These are phyloP conservation scores for Rhopalosiphum padi DNA, from an alignment of 1,140 invertebrate genomes.

Conservation along the genomic window DNA sequence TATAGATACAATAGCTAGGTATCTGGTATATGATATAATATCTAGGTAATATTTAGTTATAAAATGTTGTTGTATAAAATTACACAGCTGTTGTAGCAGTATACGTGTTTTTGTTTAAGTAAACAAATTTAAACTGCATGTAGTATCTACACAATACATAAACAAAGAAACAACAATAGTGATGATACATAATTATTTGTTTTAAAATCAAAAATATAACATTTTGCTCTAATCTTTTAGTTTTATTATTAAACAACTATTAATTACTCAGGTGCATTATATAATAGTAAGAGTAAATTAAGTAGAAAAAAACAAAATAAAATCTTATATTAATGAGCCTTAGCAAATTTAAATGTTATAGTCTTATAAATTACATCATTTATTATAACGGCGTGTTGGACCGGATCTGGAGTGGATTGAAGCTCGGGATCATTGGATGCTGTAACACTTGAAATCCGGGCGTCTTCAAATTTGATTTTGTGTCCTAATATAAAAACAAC, in stretches of 20 bases:
- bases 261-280: background rate
- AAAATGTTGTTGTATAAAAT: background rate
- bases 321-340: background rate
- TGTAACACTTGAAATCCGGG: background rate
- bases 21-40: too few relatives aligned
- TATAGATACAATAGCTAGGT: too few relatives aligned
- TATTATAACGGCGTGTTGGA: background rate
- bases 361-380: background rate
- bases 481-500: background rate
- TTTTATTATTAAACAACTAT: too few relatives aligned
- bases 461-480: background rate
- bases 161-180: background rate
- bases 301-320: background rate
- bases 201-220: background rate
- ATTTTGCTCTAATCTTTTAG: background rate
- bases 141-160: background rate
- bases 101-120: background rate
- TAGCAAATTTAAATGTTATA: background rate
- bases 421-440: constrained; percentile 32
- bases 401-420: background rate
- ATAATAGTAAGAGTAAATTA: background rate
- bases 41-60: background rate
- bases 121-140: background rate
- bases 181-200: background rate
- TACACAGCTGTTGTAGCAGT: background rate